Conservation (phyloP, 2,797 vertebrate species). For the Arnoldichthys spilopterus region DNA sequence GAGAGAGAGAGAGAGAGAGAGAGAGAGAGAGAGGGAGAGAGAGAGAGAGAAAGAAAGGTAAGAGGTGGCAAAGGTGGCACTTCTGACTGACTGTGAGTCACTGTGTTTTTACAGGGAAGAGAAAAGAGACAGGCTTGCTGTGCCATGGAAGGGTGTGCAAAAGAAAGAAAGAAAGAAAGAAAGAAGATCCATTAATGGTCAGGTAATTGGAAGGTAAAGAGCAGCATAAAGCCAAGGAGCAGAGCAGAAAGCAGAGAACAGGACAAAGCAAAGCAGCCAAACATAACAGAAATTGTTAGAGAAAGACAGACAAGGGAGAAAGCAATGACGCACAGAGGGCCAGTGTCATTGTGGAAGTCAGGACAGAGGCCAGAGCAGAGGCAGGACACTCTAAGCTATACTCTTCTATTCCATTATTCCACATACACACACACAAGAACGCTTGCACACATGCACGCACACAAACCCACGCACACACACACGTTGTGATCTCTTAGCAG, state of each 20-base stretch:
- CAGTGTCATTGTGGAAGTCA: conserved; percentile 31
- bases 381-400: conserved; percentile 32
- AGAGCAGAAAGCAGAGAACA: neutral
- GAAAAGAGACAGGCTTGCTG: conserved; percentile 38
- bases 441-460: neutral
- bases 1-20: neutral
- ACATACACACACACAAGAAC: too few species aligned
- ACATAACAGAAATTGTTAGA: neutral
- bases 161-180: conserved; percentile 8
- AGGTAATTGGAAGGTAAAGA: neutral
- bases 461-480: neutral
- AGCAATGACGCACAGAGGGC: conserved; percentile 15
- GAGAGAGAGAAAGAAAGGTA: neutral
- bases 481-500: conserved; percentile 2
- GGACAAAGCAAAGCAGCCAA: neutral
- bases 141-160: neutral
- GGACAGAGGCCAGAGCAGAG: conserved; percentile 21
- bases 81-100: conserved; percentile 47
- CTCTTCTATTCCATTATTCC: too few species aligned
- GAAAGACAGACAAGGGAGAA: neutral
- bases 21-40: neutral
- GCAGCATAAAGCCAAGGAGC: neutral
- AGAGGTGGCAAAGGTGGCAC: conserved; percentile 22
- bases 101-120: conserved; percentile 25
- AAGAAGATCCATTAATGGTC: neutral